A percentile compares a stretch with the other conserved stretches of the same genome.
Conservation (phyloP, 1,140 invertebrate species). For the Apis florea region DNA sequence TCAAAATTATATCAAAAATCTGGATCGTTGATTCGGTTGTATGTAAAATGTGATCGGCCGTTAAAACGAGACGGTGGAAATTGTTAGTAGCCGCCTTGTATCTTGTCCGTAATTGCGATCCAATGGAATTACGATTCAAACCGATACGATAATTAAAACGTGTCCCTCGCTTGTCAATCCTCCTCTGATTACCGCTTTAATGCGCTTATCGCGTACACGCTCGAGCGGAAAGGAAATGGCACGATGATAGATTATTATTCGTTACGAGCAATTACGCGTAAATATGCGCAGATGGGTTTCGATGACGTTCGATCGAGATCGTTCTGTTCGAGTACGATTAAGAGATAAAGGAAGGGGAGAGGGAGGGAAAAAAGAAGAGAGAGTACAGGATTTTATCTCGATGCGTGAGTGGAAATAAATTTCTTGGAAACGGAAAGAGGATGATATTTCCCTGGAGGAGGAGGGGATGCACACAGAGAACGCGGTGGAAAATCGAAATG, state of each 20-base stretch:
- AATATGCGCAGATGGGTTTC: not conserved
- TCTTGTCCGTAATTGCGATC: slow-evolving; percentile 1
- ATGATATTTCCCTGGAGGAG: slow-evolving; percentile 60
- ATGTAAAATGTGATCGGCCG: too few species aligned
- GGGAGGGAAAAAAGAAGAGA: too few species aligned
- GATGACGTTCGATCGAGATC: slow-evolving; percentile 1
- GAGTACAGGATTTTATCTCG: too few species aligned
- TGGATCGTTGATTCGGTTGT: too few species aligned
- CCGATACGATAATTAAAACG: slow-evolving; percentile 24
- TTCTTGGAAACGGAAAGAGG: slow-evolving; percentile 53
- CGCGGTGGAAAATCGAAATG: slow-evolving; percentile 29
- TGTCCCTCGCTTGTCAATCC: not conserved
- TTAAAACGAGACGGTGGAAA: too few species aligned
- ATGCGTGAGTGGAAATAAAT: slow-evolving; percentile 50
- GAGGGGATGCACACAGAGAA: not conserved
- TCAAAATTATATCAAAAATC: too few species aligned
- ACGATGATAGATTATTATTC: not conserved
- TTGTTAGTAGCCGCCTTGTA: too few species aligned
- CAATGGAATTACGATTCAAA: not conserved
- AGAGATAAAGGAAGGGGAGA: too few species aligned
- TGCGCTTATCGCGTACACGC: not conserved
- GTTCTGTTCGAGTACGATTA: too few species aligned
- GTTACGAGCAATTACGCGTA: not conserved
- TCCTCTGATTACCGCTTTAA: slow-evolving; percentile 21
- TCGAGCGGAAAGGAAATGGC: slow-evolving; percentile 11